Percentiles rank a stretch among this genome's conserved stretches.
phyloP scores from a whole-genome alignment of 2,113 vertebrate species.

The Mesocricetus auratus region DNA sequence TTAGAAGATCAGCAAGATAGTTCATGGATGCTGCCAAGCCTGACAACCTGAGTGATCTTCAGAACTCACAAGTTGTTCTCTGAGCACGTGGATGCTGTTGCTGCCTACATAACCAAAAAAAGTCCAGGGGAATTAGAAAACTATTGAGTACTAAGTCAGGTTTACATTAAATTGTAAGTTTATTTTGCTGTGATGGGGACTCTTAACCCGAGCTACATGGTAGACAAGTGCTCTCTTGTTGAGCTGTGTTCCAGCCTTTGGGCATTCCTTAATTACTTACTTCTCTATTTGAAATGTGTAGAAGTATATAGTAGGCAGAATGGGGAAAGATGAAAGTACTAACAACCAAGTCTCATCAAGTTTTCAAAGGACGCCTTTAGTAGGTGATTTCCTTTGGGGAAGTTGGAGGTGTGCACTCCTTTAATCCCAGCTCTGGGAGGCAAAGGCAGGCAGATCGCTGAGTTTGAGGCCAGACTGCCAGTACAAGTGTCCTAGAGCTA shows the following conservation, averaged over 20 bases:
- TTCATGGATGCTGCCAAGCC: no score
- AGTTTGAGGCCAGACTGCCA: neutral
- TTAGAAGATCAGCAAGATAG: neutral
- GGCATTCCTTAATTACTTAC: neutral
- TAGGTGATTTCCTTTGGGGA: neutral
- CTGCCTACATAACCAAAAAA: neutral
- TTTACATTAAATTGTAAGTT: neutral
- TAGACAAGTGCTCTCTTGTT: neutral
- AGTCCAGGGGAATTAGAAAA: neutral
- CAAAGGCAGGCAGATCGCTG: neutral
- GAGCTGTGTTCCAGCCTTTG: neutral
- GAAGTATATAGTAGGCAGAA: neutral
- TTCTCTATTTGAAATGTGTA: neutral
- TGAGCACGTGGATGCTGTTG: neutral
- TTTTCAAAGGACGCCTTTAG: conserved; percentile 11
- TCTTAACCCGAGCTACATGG: neutral
- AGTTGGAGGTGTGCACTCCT: neutral
- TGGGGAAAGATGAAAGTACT: conserved; percentile 31
- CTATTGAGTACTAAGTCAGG: neutral
- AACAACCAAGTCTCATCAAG: neutral
- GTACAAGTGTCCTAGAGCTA: neutral
- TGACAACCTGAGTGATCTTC: neutral
- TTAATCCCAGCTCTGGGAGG: neutral
- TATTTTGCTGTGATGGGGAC: neutral
- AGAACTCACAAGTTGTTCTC: neutral